Conservation (phyloP, 2,113 vertebrate species). For the Mionectes macconnelli region DNA sequence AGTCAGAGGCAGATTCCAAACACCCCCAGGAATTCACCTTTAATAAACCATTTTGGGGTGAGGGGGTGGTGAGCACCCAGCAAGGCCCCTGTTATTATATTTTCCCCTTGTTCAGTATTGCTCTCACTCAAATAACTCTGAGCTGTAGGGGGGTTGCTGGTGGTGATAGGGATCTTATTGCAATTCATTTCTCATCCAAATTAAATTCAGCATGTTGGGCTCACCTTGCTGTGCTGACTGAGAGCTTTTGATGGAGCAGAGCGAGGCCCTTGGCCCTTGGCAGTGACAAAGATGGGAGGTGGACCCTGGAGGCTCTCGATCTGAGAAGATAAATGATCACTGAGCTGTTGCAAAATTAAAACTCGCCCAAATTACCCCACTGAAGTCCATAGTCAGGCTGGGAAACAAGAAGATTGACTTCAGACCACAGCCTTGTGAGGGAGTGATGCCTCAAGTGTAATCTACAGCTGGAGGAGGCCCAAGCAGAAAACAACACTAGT, state of each 20-base stretch:
- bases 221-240: constrained; percentile 49
- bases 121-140: not conserved
- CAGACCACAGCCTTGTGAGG: not conserved
- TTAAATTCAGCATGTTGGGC: constrained; percentile 30
- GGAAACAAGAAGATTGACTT: not conserved
- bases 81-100: not conserved
- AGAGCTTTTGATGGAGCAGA: constrained; percentile 9
- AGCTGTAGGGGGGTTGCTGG: not conserved
- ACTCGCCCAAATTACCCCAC: not conserved
- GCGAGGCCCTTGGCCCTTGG: not conserved
- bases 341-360: not conserved
- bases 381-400: not conserved
- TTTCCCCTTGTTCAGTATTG: not conserved
- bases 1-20: not conserved
- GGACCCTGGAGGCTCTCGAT: not conserved
- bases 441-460: not conserved
- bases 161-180: not conserved
- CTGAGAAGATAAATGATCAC: not conserved
- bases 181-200: constrained; percentile 41
- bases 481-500: not conserved
- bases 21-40: constrained; percentile 25
- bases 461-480: not conserved
- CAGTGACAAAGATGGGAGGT: not conserved
- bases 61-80: not conserved
- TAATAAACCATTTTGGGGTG: not conserved